Evolutionary conservation across 2,113 vertebrate genomes (phyloP), one percentile per base, ranked within the genome.

Genomic region (Geococcyx californianus): DNA sequence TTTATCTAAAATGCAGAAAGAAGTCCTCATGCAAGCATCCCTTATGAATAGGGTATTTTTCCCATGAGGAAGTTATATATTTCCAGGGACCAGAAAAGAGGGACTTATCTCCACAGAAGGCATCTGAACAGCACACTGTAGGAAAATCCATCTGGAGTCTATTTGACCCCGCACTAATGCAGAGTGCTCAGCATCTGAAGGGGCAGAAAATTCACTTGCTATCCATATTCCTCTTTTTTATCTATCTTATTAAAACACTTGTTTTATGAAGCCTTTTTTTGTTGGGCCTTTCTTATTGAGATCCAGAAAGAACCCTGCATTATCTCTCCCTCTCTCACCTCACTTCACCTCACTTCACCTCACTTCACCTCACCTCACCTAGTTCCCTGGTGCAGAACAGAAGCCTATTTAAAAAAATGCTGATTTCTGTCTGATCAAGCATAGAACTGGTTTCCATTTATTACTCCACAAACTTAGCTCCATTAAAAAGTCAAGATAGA

Each of bases 91-190:
- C 33, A 54, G 17, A 51, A 82, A 45, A n/a, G 6, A 10, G 24
- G 18, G 56, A 21, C 10, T 70, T 67, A 20, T 55, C 15, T 59
- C 34, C 44, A 18, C 28, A 23, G 47, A 67, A 79, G 26, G 3
- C 17, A 75, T 24, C 33, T 72, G 11, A 16, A 38, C 10, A 40
- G 12, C 0, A 0, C 40, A 8, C 13, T 28, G 13, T 63, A 28
- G 47, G 25, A 81, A 87, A 77, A 68, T 59, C 31, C 31, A 54
- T 4, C 8, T 28, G 6, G 19, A 5, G 23, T 25, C 16, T 10
- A 33, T 63, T 28, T 8, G 28, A 54, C 5, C 4, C 10, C 51
- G 38, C 42, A 68, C 0, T 2, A 58, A 28, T 47, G 11, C 63
- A 81, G 18, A 11, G 6, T 63, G 10, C 11, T 44, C 31, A 72